These are phyloP conservation scores for Gortyna flavago DNA, from an alignment of 2,888 invertebrate genomes.

Conservation along the genomic window DNA sequence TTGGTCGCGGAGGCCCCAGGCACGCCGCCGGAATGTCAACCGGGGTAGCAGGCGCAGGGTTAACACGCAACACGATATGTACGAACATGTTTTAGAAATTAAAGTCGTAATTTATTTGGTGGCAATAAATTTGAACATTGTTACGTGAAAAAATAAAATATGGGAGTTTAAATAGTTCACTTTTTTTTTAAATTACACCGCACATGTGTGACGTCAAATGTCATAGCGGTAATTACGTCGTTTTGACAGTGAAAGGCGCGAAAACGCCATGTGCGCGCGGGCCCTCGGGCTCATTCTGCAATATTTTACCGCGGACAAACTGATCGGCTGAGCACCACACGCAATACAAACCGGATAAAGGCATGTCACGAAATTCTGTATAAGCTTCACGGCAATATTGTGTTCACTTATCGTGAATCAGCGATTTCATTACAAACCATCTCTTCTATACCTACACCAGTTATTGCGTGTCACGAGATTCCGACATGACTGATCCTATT, in stretches of 20 bases:
- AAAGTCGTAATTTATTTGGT: constrained; percentile 55
- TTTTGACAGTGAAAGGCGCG: constrained; percentile 56
- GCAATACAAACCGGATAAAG: constrained; percentile 50
- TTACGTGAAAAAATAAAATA: constrained; percentile 37
- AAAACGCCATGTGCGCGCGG: constrained; percentile 58
- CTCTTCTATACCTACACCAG: constrained; percentile 32
- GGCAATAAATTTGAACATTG: constrained; percentile 58
- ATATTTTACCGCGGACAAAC: constrained; percentile 56
- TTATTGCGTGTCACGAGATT: constrained; percentile 50
- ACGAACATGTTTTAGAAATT: constrained; percentile 60
- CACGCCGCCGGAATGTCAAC: constrained; percentile 83
- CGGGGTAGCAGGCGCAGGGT: constrained; percentile 69
- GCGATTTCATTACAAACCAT: constrained; percentile 58
- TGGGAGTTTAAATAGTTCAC: constrained; percentile 26
- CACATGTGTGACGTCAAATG: constrained; percentile 53
- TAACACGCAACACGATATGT: constrained; percentile 71
- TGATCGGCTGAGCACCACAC: constrained; percentile 45
- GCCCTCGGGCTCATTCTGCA: constrained; percentile 46
- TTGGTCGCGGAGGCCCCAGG: constrained; percentile 76
- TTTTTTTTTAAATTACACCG: constrained; percentile 23
- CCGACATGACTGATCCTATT: constrained; percentile 51
- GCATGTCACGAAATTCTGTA: constrained; percentile 53
- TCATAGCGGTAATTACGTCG: constrained; percentile 51
- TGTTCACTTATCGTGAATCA: constrained; percentile 51
- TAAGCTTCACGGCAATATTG: constrained; percentile 42